Percentiles rank a stretch among this genome's conserved stretches.
These are phyloP conservation scores for Pristionchus arcanus DNA, from an alignment of 2,888 invertebrate genomes.

Conservation along the genomic window DNA sequence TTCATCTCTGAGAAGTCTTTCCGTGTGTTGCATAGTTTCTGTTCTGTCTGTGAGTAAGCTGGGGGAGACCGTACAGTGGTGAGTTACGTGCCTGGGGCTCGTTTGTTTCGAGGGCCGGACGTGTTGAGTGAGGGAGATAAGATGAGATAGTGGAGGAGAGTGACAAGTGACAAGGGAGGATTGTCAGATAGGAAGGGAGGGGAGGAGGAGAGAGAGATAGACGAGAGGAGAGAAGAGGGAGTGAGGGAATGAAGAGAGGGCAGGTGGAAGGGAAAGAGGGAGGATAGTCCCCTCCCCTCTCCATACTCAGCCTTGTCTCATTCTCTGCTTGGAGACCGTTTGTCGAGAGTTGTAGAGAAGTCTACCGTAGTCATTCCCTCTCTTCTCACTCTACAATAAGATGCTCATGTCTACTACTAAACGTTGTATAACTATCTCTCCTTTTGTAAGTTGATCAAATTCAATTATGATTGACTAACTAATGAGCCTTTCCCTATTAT, in stretches of 20 bases:
- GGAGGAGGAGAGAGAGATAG: neutral
- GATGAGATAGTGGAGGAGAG: constrained; percentile 37
- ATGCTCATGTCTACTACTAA: neutral
- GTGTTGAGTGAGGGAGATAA: constrained; percentile 46
- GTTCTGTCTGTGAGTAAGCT: neutral
- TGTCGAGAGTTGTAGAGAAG: constrained; percentile 28
- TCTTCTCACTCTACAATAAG: neutral
- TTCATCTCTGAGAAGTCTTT: neutral
- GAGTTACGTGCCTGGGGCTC: constrained; percentile 27
- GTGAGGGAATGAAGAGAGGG: constrained; percentile 26
- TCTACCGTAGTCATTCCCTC: constrained; percentile 35
- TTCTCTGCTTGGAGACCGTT: neutral
- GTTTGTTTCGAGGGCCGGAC: constrained; percentile 9
- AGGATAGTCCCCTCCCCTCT: constrained; percentile 13
- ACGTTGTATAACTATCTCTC: neutral
- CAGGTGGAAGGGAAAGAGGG: constrained; percentile 3
- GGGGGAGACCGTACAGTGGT: constrained; percentile 8
- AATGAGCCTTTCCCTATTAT: neutral
- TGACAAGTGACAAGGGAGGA: constrained; percentile 51
- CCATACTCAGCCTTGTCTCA: constrained; percentile 8
- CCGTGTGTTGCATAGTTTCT: neutral
- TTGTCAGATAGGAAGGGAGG: constrained; percentile 20
- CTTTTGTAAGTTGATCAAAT: constrained; percentile 10
- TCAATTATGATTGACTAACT: neutral
- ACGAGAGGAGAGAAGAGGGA: neutral